Percentiles rank a stretch among this genome's conserved stretches.
Conservation (phyloP, 2,797 vertebrate genomes). For the Aselliscus stoliczkanus region DNA sequence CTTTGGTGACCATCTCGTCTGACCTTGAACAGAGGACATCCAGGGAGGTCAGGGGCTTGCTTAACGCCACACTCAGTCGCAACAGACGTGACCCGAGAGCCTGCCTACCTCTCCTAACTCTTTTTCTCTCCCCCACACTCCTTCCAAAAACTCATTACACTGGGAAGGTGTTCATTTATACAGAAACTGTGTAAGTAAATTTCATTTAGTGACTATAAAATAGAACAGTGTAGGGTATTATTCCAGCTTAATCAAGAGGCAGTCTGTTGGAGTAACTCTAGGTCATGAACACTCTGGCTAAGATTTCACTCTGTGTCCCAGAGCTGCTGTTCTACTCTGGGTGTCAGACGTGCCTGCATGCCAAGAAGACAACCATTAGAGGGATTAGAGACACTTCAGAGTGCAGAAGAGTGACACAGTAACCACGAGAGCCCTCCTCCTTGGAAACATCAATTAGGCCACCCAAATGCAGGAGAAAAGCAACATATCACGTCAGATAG, state of each 20-base stretch:
- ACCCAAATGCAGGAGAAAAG: background rate
- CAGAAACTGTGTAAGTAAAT: background rate
- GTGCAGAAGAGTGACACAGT: background rate
- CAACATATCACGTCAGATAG: constrained; percentile 18
- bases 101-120: background rate
- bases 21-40: background rate
- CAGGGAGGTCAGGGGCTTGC: background rate
- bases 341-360: background rate
- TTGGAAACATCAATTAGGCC: constrained; percentile 6
- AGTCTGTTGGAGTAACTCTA: background rate
- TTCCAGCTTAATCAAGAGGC: background rate
- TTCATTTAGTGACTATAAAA: background rate
- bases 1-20: background rate
- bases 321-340: background rate
- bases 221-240: background rate
- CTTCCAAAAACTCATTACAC: background rate
- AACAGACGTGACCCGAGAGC: background rate
- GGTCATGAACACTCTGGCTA: background rate
- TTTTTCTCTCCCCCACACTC: background rate
- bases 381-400: background rate
- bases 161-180: background rate
- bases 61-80: background rate
- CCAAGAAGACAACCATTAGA: background rate
- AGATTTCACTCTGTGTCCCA: background rate
- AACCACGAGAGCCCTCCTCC: constrained; percentile 1